Base-by-base conservation (phyloP, 2,113 vertebrate genomes). In the Pachyramphus minor region DNA sequence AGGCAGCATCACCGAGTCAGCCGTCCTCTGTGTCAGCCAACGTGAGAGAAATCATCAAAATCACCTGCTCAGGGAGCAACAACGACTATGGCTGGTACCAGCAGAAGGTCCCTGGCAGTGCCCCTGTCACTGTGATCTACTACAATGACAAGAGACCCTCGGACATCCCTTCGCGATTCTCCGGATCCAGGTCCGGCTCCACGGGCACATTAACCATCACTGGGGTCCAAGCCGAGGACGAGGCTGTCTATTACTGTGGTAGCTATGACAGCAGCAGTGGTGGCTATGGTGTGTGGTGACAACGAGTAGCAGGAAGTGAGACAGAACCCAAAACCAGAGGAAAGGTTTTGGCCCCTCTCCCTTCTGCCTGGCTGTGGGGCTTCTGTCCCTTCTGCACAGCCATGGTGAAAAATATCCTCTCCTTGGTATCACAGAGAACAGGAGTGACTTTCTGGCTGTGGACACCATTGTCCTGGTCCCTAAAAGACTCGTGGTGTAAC, bases 171-270 rank as follows among this genome's bases (percentile, higher is more conserved):
- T 28, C 30, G 2, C 20, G 17, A n/a, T 88, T 89, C 45, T 89
- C 84, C 0, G 30, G 47, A 3, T 60, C 53, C 9, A 3, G 0
- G 0, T 87, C 89, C 0, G 19, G 72, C 23, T 3, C 37, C 28
- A 28, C 21, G 0, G 20, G 0, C 69, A 78, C 39, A 1, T 69
- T 97, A 47, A 94, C 62, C 60, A 94, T 95, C 52, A 15, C 47
- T 39, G 84, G 80, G 19, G 68, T 82, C n/a, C 49, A 92, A 60
- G 35, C 50, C 2, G 20, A 94, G 19, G 91, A 96, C 0, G 35
- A 94, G 56, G 60, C 83, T 25, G 12, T 59, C 37, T 93, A 81
- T 62, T 81, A 37, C 76, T 96, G 89, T 78, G 64, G 20, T 31
- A 0, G 7, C 37, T 0, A 1, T 0, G 62, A 58, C 62, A 76